Conservation (phyloP, 1,140 invertebrate genomes). For the Caenorhabditis brenneri region DNA sequence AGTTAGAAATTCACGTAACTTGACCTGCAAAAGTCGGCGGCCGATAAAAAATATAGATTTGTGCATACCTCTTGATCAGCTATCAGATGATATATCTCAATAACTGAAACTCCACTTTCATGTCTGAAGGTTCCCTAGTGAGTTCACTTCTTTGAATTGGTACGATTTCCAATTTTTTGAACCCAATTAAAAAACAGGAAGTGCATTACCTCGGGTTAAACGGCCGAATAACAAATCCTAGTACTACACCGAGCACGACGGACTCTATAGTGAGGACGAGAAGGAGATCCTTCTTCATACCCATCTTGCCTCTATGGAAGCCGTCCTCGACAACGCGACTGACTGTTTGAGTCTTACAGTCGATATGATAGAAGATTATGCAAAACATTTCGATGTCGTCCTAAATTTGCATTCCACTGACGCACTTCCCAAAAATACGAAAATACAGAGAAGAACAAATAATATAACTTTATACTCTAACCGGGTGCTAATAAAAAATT, state of each 20-base stretch:
- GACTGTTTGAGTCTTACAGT: not conserved
- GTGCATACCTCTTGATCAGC: no score
- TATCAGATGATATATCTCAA: no score
- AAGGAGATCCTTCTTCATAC: constrained; percentile 77
- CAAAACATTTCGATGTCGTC: not conserved
- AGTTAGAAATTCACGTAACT: no score
- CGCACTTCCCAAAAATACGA: not conserved
- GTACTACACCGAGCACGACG: constrained; percentile 79
- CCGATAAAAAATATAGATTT: no score
- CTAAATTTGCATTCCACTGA: constrained; percentile 26
- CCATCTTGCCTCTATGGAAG: not conserved
- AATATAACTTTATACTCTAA: not conserved
- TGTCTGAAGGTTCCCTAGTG: no score
- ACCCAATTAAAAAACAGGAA: no score
- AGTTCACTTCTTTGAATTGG: no score
- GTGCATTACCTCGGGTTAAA: constrained; percentile 70
- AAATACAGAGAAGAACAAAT: not conserved
- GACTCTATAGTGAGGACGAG: constrained; percentile 83
- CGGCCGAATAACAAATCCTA: constrained; percentile 76
- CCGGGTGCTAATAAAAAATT: constrained; percentile 1
- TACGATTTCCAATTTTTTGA: no score
- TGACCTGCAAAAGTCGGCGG: no score
- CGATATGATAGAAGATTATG: not conserved
- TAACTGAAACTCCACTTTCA: no score
- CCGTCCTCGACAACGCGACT: constrained; percentile 5